Evolutionary conservation across 1,140 invertebrate genomes (phyloP).

Genomic region (Ips typographus): DNA sequence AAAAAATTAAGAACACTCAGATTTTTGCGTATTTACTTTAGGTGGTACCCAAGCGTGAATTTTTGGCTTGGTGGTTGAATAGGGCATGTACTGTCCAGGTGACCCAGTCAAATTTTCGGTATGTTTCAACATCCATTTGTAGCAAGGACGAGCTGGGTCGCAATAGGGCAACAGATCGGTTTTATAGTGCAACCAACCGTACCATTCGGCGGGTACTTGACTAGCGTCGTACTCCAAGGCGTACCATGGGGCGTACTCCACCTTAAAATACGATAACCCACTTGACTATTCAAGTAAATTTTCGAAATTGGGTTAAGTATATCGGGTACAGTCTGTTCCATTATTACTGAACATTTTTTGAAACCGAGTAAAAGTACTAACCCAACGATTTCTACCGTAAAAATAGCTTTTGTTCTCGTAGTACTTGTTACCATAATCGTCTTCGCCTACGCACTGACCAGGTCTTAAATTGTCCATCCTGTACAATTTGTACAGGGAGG

Average conservation of each 20-base stretch:
- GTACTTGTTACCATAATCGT: constrained; percentile 96
- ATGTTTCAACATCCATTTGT: constrained; percentile 85
- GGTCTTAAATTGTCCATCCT: constrained; percentile 85
- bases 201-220: constrained; percentile 91
- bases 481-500: constrained; percentile 68
- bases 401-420: constrained; percentile 90
- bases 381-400: constrained; percentile 89
- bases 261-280: constrained; percentile 40
- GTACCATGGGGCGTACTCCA: constrained; percentile 77
- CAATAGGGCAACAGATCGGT: constrained; percentile 72
- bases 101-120: constrained; percentile 82
- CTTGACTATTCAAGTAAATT: too few relatives aligned
- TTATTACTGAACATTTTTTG: constrained; percentile 61
- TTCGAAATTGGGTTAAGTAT: too few relatives aligned
- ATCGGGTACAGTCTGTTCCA: constrained; percentile 34
- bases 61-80: constrained; percentile 81
- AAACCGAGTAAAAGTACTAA: constrained; percentile 50
- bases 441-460: constrained; percentile 82
- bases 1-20: neutral
- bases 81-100: constrained; percentile 79
- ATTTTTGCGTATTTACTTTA: constrained; percentile 25
- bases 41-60: constrained; percentile 79
- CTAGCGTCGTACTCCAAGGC: constrained; percentile 89
- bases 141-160: constrained; percentile 70
- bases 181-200: constrained; percentile 81